Conservation (phyloP, 2,113 vertebrate genomes). For the Cathartes aura region DNA sequence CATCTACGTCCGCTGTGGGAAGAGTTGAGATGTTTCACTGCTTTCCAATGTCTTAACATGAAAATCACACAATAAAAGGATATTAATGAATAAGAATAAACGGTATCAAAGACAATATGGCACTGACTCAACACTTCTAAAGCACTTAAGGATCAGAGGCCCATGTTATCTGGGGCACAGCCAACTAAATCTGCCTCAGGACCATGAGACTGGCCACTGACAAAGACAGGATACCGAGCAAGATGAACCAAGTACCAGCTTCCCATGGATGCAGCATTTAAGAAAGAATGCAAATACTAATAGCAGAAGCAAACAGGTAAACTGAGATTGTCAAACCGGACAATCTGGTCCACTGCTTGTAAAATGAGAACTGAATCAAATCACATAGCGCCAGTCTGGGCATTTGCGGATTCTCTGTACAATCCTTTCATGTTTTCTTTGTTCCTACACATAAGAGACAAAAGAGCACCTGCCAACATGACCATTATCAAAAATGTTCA, state of each 20-base stretch:
- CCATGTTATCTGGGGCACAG: not conserved
- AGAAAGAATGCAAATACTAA: not conserved
- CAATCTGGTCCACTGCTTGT: not conserved
- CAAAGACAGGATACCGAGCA: accelerated
- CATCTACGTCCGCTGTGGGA: not conserved
- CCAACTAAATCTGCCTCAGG: not conserved
- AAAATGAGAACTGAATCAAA: not conserved
- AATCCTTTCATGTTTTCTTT: not conserved
- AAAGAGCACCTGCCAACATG: not conserved
- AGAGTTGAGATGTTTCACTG: not conserved
- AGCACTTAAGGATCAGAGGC: not conserved
- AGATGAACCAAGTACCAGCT: not conserved
- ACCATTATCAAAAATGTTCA: not conserved
- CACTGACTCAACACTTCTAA: not conserved
- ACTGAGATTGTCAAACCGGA: not conserved
- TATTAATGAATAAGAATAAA: not conserved
- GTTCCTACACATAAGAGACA: not conserved
- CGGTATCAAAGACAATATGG: not conserved
- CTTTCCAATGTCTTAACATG: not conserved
- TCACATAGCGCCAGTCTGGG: not conserved
- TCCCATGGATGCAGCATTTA: not conserved
- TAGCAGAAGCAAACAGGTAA: not conserved
- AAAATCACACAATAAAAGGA: not conserved
- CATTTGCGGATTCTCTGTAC: not conserved
- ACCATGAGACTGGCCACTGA: not conserved